Base-by-base conservation (phyloP, 2,797 vertebrate genomes). In the Acipenser oxyrinchus region DNA sequence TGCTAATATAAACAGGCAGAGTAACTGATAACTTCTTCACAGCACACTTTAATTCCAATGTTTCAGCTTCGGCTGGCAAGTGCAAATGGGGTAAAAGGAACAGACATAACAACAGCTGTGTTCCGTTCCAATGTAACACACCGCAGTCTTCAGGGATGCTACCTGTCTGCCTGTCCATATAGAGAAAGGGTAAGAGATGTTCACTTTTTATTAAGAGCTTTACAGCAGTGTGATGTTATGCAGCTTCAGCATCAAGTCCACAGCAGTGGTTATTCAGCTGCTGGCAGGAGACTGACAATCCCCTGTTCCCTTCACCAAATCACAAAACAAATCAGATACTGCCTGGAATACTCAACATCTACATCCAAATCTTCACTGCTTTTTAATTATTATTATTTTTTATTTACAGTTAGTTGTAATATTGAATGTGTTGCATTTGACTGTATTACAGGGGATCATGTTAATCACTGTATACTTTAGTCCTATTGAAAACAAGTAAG, bases 61-160 rank as follows among this genome's bases (percentile, higher is more conserved):
- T 11, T 58, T 58, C 55, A 58, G 10, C 12, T 58, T 13, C 75
- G 60, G 67, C 75, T 71, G 73, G 68, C 71, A 86, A 81, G 89
- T 86, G 88, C 82, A 87, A 90, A 89, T 84, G 86, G 87, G 84
- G 78, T 84, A 82, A 84, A 83, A 82, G 76, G 78, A 78, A 72
- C 80, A 81, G 83, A 82, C 81, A 83, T 82, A 82, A 84, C 80
- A 87, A 86, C 89, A 91, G 87, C 87, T 91, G 89, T 86, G 88
- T 86, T 86, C 87, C 83, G 72, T 71, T 76, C 79, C 76, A 73
- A 80, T 83, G 84, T 86, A 73, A 83, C 87, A 85, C 86, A 81
- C 69, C 67, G 79, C 86, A 82, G 77, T 76, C 77, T 72, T 68
- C 76, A 77, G 75, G 81, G 83, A 84, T 83, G 85, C 83, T 81